A percentile compares a stretch with the other conserved stretches of the same genome.
Evolutionary conservation across 2,113 vertebrate genomes (phyloP).

Genomic region (Scytalopus superciliaris): DNA sequence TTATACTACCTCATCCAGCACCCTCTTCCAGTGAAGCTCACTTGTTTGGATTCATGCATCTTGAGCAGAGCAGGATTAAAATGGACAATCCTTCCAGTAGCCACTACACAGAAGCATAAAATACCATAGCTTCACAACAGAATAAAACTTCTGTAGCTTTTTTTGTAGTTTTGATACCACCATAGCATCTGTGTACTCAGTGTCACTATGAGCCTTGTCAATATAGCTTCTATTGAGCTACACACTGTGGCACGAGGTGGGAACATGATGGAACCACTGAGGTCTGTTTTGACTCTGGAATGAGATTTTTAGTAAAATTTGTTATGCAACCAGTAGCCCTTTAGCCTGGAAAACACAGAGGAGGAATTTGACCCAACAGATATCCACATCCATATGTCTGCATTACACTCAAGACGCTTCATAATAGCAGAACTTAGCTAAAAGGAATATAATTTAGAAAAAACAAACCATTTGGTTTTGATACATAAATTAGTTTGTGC

Average conservation of each 20-base stretch:
- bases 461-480: background rate
- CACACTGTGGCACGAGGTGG: fast-evolving
- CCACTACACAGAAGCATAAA: background rate
- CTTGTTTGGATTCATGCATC: background rate
- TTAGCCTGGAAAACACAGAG: background rate
- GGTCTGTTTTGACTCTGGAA: background rate
- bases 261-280: background rate
- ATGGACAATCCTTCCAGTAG: background rate
- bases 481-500: background rate
- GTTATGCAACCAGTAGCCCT: background rate
- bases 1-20: background rate
- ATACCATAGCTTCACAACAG: background rate
- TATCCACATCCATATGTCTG: background rate
- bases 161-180: background rate
- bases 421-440: background rate
- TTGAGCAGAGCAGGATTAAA: background rate
- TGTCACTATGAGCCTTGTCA: background rate
- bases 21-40: background rate
- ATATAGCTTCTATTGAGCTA: background rate
- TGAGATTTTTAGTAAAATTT: background rate
- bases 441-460: background rate
- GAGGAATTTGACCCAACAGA: background rate
- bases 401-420: background rate
- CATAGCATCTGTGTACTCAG: background rate
- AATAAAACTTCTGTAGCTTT: background rate